These are phyloP conservation scores for Cabera pusaria DNA, from an alignment of 2,888 invertebrate species.

Conservation along the genomic window DNA sequence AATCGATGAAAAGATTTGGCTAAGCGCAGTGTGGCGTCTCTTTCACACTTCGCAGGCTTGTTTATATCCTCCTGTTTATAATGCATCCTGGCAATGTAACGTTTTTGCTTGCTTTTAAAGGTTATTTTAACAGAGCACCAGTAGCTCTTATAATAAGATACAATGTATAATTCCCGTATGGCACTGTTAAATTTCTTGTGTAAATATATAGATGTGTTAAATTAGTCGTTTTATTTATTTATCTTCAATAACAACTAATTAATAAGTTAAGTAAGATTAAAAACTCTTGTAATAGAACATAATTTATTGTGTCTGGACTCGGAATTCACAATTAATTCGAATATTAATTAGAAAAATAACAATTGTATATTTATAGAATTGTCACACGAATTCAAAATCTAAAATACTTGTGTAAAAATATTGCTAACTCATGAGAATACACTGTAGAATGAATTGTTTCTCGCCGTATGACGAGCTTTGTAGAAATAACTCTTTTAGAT, in stretches of 20 bases:
- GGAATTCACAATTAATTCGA: constrained; percentile 14
- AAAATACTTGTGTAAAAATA: constrained; percentile 15
- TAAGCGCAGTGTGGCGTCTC: constrained; percentile 67
- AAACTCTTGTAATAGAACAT: constrained; percentile 10
- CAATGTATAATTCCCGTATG: constrained; percentile 67
- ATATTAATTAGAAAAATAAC: constrained; percentile 23
- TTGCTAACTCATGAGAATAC: constrained; percentile 23
- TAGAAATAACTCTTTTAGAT: constrained; percentile 3
- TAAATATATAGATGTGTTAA: constrained; percentile 83
- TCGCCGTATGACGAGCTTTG: no score
- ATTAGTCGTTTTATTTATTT: constrained; percentile 60
- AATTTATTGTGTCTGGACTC: constrained; percentile 23
- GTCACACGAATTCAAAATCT: constrained; percentile 12
- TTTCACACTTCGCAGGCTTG: constrained; percentile 44
- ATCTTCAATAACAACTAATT: no score
- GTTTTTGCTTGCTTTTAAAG: constrained; percentile 62
- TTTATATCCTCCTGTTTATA: constrained; percentile 44
- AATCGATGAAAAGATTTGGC: constrained; percentile 72
- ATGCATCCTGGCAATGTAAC: constrained; percentile 62
- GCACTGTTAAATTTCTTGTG: constrained; percentile 81
- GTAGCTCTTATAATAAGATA: constrained; percentile 58
- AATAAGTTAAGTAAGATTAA: no score
- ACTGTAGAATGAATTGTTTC: constrained; percentile 7
- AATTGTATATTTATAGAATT: constrained; percentile 18
- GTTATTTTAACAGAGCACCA: constrained; percentile 47